Evolutionary conservation across 1,140 invertebrate genomes (phyloP).

Genomic region (Procambarus clarkii): DNA sequence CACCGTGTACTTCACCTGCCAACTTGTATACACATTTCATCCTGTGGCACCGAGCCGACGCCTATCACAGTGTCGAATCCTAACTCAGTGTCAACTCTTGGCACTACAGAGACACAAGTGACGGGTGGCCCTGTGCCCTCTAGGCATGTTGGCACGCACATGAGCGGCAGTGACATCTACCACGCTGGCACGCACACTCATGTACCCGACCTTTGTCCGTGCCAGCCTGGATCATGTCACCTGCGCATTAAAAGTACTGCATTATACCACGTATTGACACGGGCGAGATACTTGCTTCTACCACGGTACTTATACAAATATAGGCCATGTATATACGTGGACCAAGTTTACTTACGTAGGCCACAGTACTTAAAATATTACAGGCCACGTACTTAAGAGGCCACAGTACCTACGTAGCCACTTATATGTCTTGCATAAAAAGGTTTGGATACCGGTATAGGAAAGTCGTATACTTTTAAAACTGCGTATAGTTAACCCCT

Average conservation of each 20-base stretch:
- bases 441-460: constrained; percentile 68
- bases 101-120: neutral
- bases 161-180: neutral
- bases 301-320: constrained; percentile 12
- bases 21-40: neutral
- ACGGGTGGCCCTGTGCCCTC: constrained; percentile 1
- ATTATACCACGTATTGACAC: neutral
- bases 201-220: neutral
- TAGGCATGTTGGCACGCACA: neutral
- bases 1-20: neutral
- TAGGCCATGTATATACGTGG: constrained; percentile 28
- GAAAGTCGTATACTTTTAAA: constrained; percentile 61
- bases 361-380: constrained; percentile 14
- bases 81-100: neutral
- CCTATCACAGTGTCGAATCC: neutral
- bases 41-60: neutral
- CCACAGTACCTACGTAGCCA: constrained; percentile 25
- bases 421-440: constrained; percentile 67
- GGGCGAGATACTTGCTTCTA: constrained; percentile 11
- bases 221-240: neutral
- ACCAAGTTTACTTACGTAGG: constrained; percentile 11
- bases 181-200: neutral
- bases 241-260: neutral
- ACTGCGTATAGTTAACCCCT: constrained; percentile 59
- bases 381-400: constrained; percentile 54